Conservation (phyloP, 2,113 vertebrate species). For the Pygoscelis antarcticus region DNA sequence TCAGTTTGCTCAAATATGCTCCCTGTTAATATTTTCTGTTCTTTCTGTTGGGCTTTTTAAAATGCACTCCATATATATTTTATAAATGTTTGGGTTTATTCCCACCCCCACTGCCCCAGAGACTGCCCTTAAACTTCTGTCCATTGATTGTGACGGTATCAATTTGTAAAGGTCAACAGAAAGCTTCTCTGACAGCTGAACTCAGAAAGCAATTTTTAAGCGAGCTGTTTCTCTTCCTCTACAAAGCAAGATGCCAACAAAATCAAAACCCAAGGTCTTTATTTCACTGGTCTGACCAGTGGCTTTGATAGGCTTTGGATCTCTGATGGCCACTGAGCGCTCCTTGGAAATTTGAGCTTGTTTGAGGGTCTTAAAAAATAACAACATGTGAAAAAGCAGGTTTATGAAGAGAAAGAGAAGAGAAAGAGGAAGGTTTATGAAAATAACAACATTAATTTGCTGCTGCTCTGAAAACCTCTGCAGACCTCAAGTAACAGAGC, state of each 20-base stretch:
- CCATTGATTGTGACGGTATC: slow-evolving; percentile 32
- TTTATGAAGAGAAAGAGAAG: background rate
- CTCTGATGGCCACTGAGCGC: background rate
- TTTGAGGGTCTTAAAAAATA: background rate
- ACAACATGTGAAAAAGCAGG: background rate
- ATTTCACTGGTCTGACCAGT: background rate
- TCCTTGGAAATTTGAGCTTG: background rate
- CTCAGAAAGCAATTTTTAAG: slow-evolving; percentile 28
- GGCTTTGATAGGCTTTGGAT: background rate
- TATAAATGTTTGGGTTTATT: background rate
- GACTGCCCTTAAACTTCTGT: slow-evolving; percentile 11
- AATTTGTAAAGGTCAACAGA: slow-evolving; percentile 53
- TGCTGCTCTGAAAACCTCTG: background rate
- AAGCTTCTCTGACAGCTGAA: slow-evolving; percentile 21
- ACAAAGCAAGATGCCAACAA: background rate
- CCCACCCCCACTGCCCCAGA: background rate
- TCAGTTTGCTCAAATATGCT: background rate
- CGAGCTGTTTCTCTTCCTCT: background rate
- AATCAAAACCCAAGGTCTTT: background rate
- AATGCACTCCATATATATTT: background rate
- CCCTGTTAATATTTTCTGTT: background rate
- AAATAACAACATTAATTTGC: background rate
- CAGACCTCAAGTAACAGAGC: background rate
- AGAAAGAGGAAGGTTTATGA: background rate
- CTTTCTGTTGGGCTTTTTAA: background rate